phyloP scores from a whole-genome alignment of 2,797 vertebrate genomes.

The Ispidina lecontei region DNA sequence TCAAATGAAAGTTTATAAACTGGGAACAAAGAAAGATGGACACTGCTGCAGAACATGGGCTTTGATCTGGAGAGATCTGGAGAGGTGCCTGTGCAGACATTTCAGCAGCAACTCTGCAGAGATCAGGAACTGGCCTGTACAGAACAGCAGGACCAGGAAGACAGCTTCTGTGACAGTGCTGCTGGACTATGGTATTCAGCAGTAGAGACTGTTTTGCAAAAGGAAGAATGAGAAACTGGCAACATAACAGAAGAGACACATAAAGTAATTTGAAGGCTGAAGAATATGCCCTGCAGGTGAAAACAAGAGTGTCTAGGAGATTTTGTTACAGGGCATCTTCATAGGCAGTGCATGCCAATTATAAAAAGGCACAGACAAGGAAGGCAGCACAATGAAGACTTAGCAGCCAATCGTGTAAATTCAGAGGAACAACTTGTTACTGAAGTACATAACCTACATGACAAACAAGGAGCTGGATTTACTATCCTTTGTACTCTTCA shows the following conservation, averaged over 20 bases:
- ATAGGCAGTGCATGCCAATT: not conserved
- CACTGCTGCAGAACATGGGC: accelerated
- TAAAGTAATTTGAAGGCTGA: not conserved
- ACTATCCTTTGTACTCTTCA: not conserved
- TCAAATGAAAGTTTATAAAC: not conserved
- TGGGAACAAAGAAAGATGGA: not conserved
- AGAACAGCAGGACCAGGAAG: not conserved
- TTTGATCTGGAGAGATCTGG: not conserved
- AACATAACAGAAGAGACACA: not conserved
- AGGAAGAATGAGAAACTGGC: not conserved
- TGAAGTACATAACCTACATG: not conserved
- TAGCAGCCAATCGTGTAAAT: not conserved
- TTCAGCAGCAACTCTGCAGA: not conserved
- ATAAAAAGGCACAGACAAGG: not conserved
- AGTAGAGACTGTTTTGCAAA: not conserved
- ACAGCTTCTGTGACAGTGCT: not conserved
- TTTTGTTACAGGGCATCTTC: not conserved
- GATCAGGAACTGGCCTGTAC: not conserved
- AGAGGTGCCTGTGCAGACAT: not conserved
- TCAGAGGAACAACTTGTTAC: not conserved
- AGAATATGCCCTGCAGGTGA: not conserved
- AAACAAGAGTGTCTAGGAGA: not conserved
- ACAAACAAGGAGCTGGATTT: not conserved
- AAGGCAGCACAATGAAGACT: not conserved
- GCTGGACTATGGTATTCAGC: not conserved